A percentile compares a stretch with the other conserved stretches of the same genome.
phyloP scores from a whole-genome alignment of 2,888 invertebrate species.

The Leptinotarsa peninsularis region DNA sequence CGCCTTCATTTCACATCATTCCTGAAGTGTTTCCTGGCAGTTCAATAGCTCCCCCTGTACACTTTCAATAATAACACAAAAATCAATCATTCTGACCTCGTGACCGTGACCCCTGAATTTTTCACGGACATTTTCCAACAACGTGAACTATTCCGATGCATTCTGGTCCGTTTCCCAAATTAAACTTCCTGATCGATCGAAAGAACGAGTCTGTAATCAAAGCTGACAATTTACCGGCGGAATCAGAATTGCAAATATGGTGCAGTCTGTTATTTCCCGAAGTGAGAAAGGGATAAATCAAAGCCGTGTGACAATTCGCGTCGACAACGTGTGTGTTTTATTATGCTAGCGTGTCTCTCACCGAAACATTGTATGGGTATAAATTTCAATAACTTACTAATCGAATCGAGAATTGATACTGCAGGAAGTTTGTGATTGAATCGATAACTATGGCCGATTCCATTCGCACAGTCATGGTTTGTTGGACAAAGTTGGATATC shows the following conservation, averaged over 20 bases:
- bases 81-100: too few relatives aligned
- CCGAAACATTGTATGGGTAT: slow-evolving; percentile 9
- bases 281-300: slow-evolving; percentile 17
- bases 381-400: slow-evolving; percentile 17
- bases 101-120: too few relatives aligned
- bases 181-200: slow-evolving; percentile 8
- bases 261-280: slow-evolving; percentile 15
- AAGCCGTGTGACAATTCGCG: slow-evolving; percentile 17
- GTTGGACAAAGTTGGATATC: background rate
- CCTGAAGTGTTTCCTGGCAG: too few relatives aligned
- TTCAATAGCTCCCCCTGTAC: too few relatives aligned
- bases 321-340: slow-evolving; percentile 20
- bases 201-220: slow-evolving; percentile 12
- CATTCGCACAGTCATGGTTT: background rate
- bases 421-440: slow-evolving; percentile 12
- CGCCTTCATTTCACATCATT: too few relatives aligned
- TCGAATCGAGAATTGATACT: slow-evolving; percentile 15
- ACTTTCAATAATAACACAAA: too few relatives aligned
- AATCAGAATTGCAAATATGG: slow-evolving; percentile 21
- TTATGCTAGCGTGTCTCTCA: slow-evolving; percentile 15
- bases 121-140: background rate
- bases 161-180: background rate
- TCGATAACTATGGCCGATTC: background rate
- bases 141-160: background rate
- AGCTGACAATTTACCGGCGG: slow-evolving; percentile 15